Percentiles rank a stretch among this genome's conserved stretches.
These are phyloP conservation scores for Girardinichthys multiradiatus DNA, from an alignment of 2,113 vertebrate species.

Conservation along the genomic window DNA sequence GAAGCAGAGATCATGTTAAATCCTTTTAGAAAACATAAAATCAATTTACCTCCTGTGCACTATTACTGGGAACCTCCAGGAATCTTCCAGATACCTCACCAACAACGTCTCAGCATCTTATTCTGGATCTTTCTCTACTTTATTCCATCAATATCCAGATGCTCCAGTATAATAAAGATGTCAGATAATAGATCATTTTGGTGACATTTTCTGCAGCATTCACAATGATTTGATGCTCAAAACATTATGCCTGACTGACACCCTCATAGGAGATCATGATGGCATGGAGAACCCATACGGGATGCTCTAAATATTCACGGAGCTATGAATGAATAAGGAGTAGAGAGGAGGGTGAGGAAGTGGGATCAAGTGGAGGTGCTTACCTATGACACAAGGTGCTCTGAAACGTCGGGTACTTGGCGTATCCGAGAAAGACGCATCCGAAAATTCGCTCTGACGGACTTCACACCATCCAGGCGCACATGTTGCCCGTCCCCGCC, in stretches of 20 bases:
- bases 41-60: background rate
- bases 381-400: constrained; percentile 73
- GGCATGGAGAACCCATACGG: constrained; percentile 18
- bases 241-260: constrained; percentile 1
- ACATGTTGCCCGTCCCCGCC: constrained; percentile 68
- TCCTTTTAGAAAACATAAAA: background rate
- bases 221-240: constrained; percentile 24
- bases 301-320: background rate
- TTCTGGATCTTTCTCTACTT: background rate
- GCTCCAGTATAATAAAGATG: background rate
- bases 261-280: background rate
- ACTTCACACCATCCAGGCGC: constrained; percentile 66
- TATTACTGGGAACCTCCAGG: background rate
- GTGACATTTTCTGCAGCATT: constrained; percentile 31
- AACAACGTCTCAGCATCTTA: background rate
- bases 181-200: constrained; percentile 4
- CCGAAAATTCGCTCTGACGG: constrained; percentile 55
- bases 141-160: background rate
- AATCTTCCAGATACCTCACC: background rate
- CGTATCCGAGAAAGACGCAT: constrained; percentile 65
- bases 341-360: background rate
- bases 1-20: background rate
- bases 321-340: constrained; percentile 4
- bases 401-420: constrained; percentile 65
- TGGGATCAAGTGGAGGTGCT: constrained; percentile 39